Base-by-base conservation (phyloP, 2,797 vertebrate species). In the Squalus acanthias region DNA sequence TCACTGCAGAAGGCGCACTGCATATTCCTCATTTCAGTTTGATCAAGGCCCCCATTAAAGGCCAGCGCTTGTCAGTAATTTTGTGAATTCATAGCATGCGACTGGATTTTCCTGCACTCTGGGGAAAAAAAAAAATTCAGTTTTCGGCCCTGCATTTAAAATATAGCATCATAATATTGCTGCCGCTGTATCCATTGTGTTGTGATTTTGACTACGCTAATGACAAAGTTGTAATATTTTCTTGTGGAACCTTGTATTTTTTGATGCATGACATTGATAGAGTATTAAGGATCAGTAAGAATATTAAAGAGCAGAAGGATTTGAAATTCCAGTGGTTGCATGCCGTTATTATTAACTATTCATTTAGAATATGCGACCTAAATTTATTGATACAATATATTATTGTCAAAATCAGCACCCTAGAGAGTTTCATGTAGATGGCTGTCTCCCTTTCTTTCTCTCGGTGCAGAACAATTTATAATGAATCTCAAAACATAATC, bases 301-400 rank as follows among this genome's bases (percentile, higher is more conserved):
- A 95, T 76, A 95, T 95, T 76, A 95, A 95, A 60, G 46, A 33
- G 50, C 29, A 95, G 50, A 33, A n/a, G 50, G 24, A 53, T 95
- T 46, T 57, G 50, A 57, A 72, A 76, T 95, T 74, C 69, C 70
- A 95, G 70, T 76, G 94, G 70, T 33, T 95, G 50, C 50, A 72
- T 22, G 33, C 12, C 6, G 3, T 74, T 26, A 60, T 74, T 95
- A 76, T 76, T 95, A 95, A 95, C 94, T 95, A 70, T 95, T 95
- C 46, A 95, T 95, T 76, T 95, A 76, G 26, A 46, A 33, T 60
- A 76, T 95, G 50, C 53, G 17, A n/a, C 29, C 70, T 95, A 60
- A 76, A 74, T 60, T 76, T 72, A 74, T 95, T 57, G 70, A 95
- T 74, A 57, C 69, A 95, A 95, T 95, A 95, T 15, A 95, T 50